A percentile compares a stretch with the other conserved stretches of the same genome.
Conservation (phyloP, 2,113 vertebrate species). For the Campylorhamphus procurvoides region DNA sequence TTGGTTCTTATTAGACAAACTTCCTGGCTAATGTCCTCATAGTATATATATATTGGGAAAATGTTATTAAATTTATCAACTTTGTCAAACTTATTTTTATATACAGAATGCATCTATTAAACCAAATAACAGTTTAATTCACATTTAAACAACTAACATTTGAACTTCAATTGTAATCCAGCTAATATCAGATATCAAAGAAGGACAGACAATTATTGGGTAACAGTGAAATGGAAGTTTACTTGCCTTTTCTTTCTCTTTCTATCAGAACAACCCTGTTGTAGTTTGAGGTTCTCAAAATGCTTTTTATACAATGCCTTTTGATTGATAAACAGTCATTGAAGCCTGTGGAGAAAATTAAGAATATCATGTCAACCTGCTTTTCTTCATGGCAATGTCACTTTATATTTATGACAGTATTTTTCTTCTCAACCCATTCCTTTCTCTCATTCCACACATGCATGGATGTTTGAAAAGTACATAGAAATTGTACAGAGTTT, state of each 20-base stretch:
- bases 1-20: neutral
- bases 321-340: neutral
- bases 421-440: neutral
- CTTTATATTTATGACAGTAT: neutral
- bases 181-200: neutral
- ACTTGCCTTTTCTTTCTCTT: neutral
- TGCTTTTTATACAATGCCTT: conserved; percentile 16
- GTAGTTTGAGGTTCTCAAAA: conserved; percentile 19
- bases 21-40: neutral
- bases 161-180: neutral
- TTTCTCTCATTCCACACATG: neutral
- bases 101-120: neutral
- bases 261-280: conserved; percentile 4
- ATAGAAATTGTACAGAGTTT: neutral
- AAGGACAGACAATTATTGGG: neutral
- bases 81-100: neutral
- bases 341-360: neutral
- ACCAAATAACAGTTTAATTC: neutral
- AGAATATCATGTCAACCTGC: neutral
- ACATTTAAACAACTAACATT: neutral
- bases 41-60: neutral
- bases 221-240: neutral
- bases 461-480: neutral
- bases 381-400: neutral
- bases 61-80: neutral